Conservation (phyloP, 1,140 invertebrate genomes). For the Agraylea sexmaculata region DNA sequence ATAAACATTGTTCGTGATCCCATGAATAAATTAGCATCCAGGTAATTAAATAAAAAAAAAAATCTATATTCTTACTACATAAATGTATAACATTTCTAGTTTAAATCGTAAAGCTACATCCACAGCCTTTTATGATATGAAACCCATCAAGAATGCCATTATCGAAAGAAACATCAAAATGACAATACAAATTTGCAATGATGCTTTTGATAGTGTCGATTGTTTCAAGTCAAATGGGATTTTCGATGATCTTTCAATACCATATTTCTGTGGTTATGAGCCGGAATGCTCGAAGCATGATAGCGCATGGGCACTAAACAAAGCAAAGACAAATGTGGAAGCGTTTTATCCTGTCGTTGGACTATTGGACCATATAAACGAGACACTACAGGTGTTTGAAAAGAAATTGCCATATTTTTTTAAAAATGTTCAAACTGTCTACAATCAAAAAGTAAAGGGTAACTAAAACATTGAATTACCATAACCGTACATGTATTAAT, state of each 20-base stretch:
- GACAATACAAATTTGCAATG: slow-evolving; percentile 33
- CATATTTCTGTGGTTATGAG: slow-evolving; percentile 57
- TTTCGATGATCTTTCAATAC: slow-evolving; percentile 41
- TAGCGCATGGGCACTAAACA: slow-evolving; percentile 46
- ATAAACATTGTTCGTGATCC: slow-evolving; percentile 56
- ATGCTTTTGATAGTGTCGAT: slow-evolving; percentile 24
- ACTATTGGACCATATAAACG: slow-evolving; percentile 50
- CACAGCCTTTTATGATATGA: too few relatives aligned
- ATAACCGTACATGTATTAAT: neutral
- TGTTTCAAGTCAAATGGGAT: slow-evolving; percentile 31
- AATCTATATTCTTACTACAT: too few relatives aligned
- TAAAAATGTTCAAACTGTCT: slow-evolving; percentile 40
- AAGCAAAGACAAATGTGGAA: slow-evolving; percentile 51
- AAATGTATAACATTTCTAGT: too few relatives aligned
- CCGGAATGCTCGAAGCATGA: slow-evolving; percentile 48
- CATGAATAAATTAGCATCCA: slow-evolving; percentile 32
- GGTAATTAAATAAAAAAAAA: slow-evolving; percentile 20
- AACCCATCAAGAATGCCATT: too few relatives aligned
- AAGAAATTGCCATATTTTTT: slow-evolving; percentile 49
- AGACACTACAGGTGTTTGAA: slow-evolving; percentile 46
- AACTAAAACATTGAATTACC: slow-evolving; percentile 23
- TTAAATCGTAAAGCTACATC: too few relatives aligned
- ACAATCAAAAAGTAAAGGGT: slow-evolving; percentile 43
- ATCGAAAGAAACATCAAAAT: slow-evolving; percentile 5
- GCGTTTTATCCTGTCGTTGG: slow-evolving; percentile 54